Base-by-base conservation (phyloP, 2,113 vertebrate species). In the Pseudopodoces humilis region DNA sequence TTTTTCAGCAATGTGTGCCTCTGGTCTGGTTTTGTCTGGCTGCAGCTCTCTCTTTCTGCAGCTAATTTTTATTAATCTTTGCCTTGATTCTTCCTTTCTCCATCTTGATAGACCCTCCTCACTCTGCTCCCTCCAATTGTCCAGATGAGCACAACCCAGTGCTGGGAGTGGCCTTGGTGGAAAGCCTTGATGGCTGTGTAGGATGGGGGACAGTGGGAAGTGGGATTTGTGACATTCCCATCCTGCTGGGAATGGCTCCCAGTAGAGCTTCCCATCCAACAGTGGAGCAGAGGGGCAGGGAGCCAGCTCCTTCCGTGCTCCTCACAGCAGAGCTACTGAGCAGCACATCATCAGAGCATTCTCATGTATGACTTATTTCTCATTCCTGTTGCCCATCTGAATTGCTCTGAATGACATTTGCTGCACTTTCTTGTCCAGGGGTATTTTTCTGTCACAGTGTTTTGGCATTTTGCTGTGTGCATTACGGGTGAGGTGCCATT, bases 401-500 rank as follows among this genome's bases (percentile, higher is more conserved):
- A 46, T 37, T 22, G 24, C 18, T 59, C 35, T 46, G 33, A 59
- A 46, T 33, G 25, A 20, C 24, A 24, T 58, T 91, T 80, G 52
- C 37, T 49, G 2, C 13, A 16, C 18, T 50, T 69, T 86, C 37
- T 24, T 6, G 5, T 50, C 41, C 35, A 52, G 58, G 58, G 18
- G 2, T 30, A 7, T 79, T 88, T 69, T 90, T 60, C 41, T 88
- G 49, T 76, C 41, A 5, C 5, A 2, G 7, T 27, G 15, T 82
- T 82, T 75, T 68, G n/a, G 27, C 15, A 6, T 77, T 83, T 77
- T 56, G 41, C 23, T 53, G 35, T 52, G 89, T 67, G 25, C 21
- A 15, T 56, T 52, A 23, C 15, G 17, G n/a, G 2, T 0, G 1
- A 43, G 41, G 21, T 44, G 13, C 23, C 3, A 0, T 39, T 83